Evolutionary conservation across 2,888 invertebrate species (phyloP).

Genomic region (Pseudolycoriella hygida): DNA sequence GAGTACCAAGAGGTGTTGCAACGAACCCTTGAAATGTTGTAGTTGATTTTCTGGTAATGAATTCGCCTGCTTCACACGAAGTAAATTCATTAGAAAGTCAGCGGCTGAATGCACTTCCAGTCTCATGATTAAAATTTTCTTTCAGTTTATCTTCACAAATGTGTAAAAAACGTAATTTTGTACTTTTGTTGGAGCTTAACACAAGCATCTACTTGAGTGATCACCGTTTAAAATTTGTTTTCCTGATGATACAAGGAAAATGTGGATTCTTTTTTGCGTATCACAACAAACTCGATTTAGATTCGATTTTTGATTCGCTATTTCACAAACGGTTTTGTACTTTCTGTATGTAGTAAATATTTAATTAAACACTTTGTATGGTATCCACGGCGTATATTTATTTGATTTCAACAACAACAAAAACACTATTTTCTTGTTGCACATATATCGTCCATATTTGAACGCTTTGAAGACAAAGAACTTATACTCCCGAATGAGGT

Average conservation of each 20-base stretch:
- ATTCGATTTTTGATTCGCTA: no score
- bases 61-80: constrained; percentile 19
- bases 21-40: constrained; percentile 28
- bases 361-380: background rate
- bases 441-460: no score
- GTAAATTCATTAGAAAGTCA: constrained; percentile 32
- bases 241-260: no score
- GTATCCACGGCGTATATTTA: no score
- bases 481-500: no score
- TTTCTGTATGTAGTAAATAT: background rate
- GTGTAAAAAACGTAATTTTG: background rate
- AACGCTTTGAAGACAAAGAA: no score
- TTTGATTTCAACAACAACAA: no score
- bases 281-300: background rate
- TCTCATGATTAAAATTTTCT: constrained; percentile 23
- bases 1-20: constrained; percentile 28
- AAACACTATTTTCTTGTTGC: no score
- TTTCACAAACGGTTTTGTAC: background rate
- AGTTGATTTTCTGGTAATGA: constrained; percentile 19
- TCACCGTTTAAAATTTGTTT: no score
- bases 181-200: no score
- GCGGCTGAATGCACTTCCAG: constrained; percentile 33
- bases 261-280: background rate
- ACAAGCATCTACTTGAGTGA: no score
- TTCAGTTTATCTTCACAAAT: background rate